Evolutionary conservation across 2,888 invertebrate genomes (phyloP).

Genomic region (Iselma pallidipennis): DNA sequence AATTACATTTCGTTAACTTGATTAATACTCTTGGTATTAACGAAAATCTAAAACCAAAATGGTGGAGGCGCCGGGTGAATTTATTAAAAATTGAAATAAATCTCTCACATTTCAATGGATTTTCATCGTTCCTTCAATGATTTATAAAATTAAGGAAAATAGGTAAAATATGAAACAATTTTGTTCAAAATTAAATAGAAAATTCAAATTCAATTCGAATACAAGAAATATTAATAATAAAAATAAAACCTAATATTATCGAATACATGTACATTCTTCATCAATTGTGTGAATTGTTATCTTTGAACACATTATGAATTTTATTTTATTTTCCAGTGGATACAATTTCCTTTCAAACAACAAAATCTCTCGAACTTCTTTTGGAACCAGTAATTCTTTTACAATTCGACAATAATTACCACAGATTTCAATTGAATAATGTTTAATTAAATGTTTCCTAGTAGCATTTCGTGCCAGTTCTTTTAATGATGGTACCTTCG

Average conservation of each 20-base stretch:
- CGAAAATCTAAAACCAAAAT: too few relatives aligned
- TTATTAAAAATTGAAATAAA: too few relatives aligned
- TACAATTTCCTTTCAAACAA: neutral
- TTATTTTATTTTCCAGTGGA: neutral
- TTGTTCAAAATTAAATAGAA: too few relatives aligned
- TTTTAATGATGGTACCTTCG: neutral
- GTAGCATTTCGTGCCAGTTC: neutral
- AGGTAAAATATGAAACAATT: too few relatives aligned
- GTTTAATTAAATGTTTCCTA: neutral
- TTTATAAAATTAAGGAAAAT: too few relatives aligned
- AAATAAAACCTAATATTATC: neutral
- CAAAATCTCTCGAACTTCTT: neutral
- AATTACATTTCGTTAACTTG: too few relatives aligned
- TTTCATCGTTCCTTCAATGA: too few relatives aligned
- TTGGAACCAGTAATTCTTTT: neutral
- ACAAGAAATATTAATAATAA: too few relatives aligned
- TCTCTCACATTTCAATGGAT: too few relatives aligned
- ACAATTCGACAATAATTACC: neutral
- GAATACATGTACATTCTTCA: neutral
- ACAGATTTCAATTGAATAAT: neutral
- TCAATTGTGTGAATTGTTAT: too few relatives aligned
- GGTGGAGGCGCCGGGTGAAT: neutral
- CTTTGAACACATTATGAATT: neutral
- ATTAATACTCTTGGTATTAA: too few relatives aligned
- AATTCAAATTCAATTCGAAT: too few relatives aligned